Base-by-base conservation (phyloP, 2,888 invertebrate genomes). In the Acleris holmiana region DNA sequence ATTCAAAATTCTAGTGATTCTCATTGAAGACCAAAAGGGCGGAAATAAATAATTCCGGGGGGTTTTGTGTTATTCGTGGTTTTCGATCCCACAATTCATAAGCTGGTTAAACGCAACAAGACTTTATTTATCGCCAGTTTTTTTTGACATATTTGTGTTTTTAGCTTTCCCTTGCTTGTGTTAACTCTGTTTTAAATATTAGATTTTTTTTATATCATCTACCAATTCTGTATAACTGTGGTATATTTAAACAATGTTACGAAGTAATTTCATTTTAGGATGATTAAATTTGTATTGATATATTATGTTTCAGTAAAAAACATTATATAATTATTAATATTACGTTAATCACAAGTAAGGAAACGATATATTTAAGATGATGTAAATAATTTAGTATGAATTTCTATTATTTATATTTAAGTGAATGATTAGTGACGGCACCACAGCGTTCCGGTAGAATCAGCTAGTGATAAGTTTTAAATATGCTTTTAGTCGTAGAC, bases 331-430 rank as follows among this genome's bases (percentile, higher is more conserved):
- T 35, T 35, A 35, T 35, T 13, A 35, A 10, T 35, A 35, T 35
- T 13, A 35, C 76, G 76, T 80, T 77, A 70, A 74, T 76, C 79
- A 78, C 71, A 78, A 71, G 76, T 71, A 64, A 76, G 82, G 76
- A 77, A 82, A 76, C 76, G 40, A 67, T 75, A 69, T 73, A 0
- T 2, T 44, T 69, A 69, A 73, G 74, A 72, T 81, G 77, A 73
- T 86, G 84, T 84, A 85, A 80, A 84, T 88, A 88, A 82, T 78
- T 85, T 84, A 89, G 84, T 73, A 70, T 82, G 79, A 80, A 79
- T 83, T 80, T 80, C 61, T 78, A 79, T 82, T 79, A 83, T 82
- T 83, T 85, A 72, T 82, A 74, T 71, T 75, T 69, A 71, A 60
- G 60, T 78, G 77, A 78, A 71, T 67, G 64, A 68, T 76, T 77